Percentiles rank a stretch among this genome's conserved stretches.
Conservation (phyloP, 2,888 invertebrate species). For the Tenthredo amoena region DNA sequence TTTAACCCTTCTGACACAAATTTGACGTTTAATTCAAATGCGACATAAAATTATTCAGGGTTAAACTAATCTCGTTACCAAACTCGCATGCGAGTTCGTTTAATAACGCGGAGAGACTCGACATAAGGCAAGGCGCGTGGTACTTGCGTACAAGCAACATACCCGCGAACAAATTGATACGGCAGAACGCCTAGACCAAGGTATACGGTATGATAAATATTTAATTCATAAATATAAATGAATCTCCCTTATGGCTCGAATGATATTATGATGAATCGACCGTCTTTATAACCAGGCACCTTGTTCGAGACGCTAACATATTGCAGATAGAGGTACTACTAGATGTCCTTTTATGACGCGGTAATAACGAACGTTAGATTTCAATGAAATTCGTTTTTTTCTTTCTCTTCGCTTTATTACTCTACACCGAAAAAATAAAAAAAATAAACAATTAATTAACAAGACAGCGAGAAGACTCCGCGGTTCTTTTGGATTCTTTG, state of each 20-base stretch:
- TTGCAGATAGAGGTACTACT: not conserved
- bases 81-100: not conserved
- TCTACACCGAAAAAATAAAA: too few species aligned
- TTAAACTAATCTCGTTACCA: not conserved
- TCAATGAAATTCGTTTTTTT: not conserved
- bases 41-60: not conserved
- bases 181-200: not conserved
- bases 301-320: not conserved
- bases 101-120: not conserved
- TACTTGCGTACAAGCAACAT: not conserved
- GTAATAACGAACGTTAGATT: not conserved
- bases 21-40: slow-evolving; percentile 12
- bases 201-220: slow-evolving; percentile 66
- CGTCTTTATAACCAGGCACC: slow-evolving; percentile 60
- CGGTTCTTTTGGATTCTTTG: too few species aligned
- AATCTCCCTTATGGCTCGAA: slow-evolving; percentile 67
- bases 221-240: slow-evolving; percentile 73
- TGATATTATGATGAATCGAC: slow-evolving; percentile 72
- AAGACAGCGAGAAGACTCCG: too few species aligned
- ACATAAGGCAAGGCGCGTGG: not conserved
- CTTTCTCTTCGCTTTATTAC: not conserved
- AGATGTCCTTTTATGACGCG: not conserved
- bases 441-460: too few species aligned
- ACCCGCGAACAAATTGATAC: slow-evolving; percentile 45
- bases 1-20: not conserved